Evolutionary conservation across 2,888 invertebrate species (phyloP), one percentile per base, ranked within the genome.

Genomic region (Abrostola tripartita): DNA sequence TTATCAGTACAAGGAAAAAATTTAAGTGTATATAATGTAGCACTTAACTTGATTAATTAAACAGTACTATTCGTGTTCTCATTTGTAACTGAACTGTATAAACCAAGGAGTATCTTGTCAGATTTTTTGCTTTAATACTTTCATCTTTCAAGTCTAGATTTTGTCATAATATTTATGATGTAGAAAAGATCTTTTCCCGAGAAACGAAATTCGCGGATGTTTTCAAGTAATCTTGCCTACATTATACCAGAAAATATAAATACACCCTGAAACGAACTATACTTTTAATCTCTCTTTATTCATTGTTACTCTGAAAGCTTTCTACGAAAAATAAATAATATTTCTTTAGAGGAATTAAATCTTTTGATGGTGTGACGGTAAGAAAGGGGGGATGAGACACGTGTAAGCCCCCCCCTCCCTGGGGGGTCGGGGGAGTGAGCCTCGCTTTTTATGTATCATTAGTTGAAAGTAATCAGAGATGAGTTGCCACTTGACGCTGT

Each of bases 261-360:
- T 8, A 6, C 7, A 47, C 9, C 14, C 8, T 10, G 14, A 24
- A 14, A 44, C 5, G 12, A 47, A 36, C 50, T 50, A 24, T 62
- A 14, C 38, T 52, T 38, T 0, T 57, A 57, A 65, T 66, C 47
- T 38, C 12, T 5, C 5, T 38, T 6, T 14, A 14, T 61, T 36
- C 11, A 40, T 62, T 61, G 52, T 66, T 38, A 49, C 12, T 53
- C 24, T 24, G 14, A 47, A 6, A 40, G 7, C 36, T 37, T 57
- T 49, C 7, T 44, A 50, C 41, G 55, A 61, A 61, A 44, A 62
- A 44, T 0, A 61, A 65, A 54, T 57, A 60, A 66, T 67, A 65
- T 76, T 69, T 58, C 54, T 65, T 58, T 47, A 68, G 14, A 64
- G 61, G 54, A 64, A 69, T 76, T 63, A 67, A 72, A 76, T 69